phyloP scores from a whole-genome alignment of 2,888 invertebrate genomes.

The Drosophila tripunctata region DNA sequence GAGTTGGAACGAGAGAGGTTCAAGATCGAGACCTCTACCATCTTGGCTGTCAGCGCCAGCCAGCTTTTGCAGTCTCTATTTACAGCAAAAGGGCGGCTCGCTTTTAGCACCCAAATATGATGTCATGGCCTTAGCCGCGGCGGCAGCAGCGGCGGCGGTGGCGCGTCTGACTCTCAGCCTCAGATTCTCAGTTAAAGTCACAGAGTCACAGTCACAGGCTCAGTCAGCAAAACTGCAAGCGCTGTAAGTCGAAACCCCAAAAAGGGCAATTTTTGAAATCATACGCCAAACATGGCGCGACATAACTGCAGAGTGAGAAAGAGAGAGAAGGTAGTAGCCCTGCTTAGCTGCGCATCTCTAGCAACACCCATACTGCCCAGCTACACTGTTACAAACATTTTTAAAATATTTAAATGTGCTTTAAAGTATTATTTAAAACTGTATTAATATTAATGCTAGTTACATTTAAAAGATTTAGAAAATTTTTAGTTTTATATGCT shows the following conservation, averaged over 20 bases:
- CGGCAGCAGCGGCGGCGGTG: no score
- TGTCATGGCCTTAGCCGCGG: slow-evolving; percentile 73
- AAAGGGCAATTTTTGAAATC: slow-evolving; percentile 82
- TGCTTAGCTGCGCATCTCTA: slow-evolving; percentile 24
- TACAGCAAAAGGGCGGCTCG: slow-evolving; percentile 73
- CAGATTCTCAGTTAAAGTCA: not conserved
- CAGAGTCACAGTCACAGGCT: slow-evolving; percentile 2
- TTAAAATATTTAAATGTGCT: no score
- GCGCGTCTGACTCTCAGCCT: not conserved
- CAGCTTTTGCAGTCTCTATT: slow-evolving; percentile 76
- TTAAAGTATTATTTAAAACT: no score
- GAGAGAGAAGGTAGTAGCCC: slow-evolving; percentile 30
- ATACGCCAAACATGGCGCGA: slow-evolving; percentile 81
- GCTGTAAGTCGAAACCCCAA: slow-evolving; percentile 80
- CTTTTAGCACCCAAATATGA: slow-evolving; percentile 82
- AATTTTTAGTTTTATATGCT: no score
- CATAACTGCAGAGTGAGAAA: slow-evolving; percentile 72
- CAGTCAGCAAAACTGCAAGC: slow-evolving; percentile 8
- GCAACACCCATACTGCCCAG: slow-evolving; percentile 21
- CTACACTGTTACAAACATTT: not conserved
- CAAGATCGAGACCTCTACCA: slow-evolving; percentile 57
- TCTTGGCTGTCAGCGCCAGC: slow-evolving; percentile 63
- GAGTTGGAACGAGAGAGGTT: not conserved
- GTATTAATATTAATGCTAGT: no score
- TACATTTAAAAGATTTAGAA: no score